These are phyloP conservation scores for Drosophila biarmipes DNA, from an alignment of 1,140 invertebrate genomes.

Conservation along the genomic window DNA sequence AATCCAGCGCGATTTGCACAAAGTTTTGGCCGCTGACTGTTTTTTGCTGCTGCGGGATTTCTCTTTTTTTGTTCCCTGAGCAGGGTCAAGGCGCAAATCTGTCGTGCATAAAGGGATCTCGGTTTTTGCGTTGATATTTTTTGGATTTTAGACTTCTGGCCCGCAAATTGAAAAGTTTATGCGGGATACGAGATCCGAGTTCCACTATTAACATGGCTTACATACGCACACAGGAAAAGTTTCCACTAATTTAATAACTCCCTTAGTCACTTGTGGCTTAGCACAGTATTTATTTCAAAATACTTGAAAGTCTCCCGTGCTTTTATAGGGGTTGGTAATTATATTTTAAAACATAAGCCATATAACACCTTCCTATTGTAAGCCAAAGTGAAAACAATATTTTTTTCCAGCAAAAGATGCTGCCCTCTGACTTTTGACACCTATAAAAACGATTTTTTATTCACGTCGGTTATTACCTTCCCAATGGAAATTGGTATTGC, in stretches of 20 bases:
- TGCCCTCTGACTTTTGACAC: neutral
- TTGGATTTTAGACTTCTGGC: conserved; percentile 21
- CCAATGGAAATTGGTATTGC: neutral
- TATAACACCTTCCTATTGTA: too few species aligned
- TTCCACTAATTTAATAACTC: conserved; percentile 7
- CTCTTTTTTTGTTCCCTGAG: conserved; percentile 5
- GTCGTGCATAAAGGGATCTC: conserved; percentile 60
- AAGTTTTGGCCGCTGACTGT: conserved; percentile 51
- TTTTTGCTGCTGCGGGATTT: conserved; percentile 13
- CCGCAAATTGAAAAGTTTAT: conserved; percentile 75
- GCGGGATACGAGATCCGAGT: conserved; percentile 3
- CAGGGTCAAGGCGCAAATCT: conserved; percentile 72
- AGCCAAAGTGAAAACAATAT: too few species aligned
- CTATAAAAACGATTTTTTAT: neutral
- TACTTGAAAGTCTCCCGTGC: neutral
- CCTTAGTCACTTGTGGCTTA: conserved; percentile 1
- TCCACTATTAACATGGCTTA: conserved; percentile 36
- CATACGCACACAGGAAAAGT: conserved; percentile 13
- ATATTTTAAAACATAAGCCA: too few species aligned
- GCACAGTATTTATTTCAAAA: conserved; percentile 5
- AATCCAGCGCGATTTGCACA: conserved; percentile 74
- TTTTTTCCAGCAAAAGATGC: neutral
- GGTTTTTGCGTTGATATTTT: conserved; percentile 39
- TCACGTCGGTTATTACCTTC: neutral
- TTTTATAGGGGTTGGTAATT: neutral